Conservation (phyloP, 2,888 invertebrate genomes). For the Tridacna crocea region DNA sequence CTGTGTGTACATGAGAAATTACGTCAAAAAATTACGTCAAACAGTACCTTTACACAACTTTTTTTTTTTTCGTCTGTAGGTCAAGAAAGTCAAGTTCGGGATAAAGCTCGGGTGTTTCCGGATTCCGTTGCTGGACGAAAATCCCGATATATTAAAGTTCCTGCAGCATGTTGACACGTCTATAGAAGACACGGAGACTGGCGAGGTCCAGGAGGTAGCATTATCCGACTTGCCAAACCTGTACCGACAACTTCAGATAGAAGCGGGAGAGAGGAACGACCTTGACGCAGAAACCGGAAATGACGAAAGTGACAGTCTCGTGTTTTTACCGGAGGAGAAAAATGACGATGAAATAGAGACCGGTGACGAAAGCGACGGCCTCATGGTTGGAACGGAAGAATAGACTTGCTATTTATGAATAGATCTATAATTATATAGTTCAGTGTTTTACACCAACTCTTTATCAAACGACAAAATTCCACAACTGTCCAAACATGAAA, state of each 20-base stretch:
- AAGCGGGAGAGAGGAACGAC: conserved; percentile 1
- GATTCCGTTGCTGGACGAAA: conserved; percentile 10
- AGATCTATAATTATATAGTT: too few relatives aligned
- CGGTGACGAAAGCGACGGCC: too few relatives aligned
- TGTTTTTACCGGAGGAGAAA: background rate
- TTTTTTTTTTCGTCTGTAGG: background rate
- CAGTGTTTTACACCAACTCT: too few relatives aligned
- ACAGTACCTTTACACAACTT: too few relatives aligned
- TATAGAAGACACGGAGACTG: conserved; percentile 8
- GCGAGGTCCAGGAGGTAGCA: background rate
- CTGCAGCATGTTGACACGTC: conserved; percentile 2
- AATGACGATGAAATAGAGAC: background rate
- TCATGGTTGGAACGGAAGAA: too few relatives aligned
- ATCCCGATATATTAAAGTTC: background rate
- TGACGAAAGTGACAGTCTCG: background rate
- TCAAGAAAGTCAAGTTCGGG: conserved; percentile 9
- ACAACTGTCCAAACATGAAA: too few relatives aligned
- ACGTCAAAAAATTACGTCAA: too few relatives aligned
- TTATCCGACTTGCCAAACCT: conserved; percentile 1
- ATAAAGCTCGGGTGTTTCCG: conserved; percentile 8
- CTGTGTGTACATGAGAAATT: too few relatives aligned
- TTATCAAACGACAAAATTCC: too few relatives aligned
- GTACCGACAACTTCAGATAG: conserved; percentile 12
- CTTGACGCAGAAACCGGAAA: background rate
- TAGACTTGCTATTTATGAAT: too few relatives aligned